Percentiles rank a stretch among this genome's conserved stretches.
These are phyloP conservation scores for Anolis carolinensis DNA, from an alignment of 2,113 vertebrate species.

Conservation along the genomic window DNA sequence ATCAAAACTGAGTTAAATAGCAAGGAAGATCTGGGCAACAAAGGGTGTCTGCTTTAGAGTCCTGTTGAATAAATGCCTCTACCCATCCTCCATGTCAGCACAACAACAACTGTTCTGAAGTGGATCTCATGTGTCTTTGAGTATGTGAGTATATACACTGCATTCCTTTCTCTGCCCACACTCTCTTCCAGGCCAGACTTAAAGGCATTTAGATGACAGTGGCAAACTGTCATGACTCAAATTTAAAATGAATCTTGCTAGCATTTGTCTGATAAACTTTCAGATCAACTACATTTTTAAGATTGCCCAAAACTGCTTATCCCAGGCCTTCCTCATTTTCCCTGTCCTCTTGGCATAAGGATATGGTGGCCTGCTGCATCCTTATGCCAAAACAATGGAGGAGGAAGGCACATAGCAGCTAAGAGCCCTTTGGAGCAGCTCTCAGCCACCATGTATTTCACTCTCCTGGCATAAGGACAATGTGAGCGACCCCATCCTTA, in stretches of 20 bases:
- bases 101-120: neutral
- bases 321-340: too few relatives aligned
- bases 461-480: too few relatives aligned
- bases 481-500: too few relatives aligned
- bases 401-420: too few relatives aligned
- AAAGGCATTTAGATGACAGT: neutral
- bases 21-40: neutral
- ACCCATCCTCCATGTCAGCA: neutral
- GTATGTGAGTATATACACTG: too few relatives aligned
- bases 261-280: neutral
- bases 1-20: neutral
- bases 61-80: neutral
- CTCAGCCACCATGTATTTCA: too few relatives aligned
- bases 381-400: too few relatives aligned
- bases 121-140: neutral
- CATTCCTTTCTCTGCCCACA: conserved; percentile 7
- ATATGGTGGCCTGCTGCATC: too few relatives aligned
- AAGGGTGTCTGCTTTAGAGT: neutral
- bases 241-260: neutral
- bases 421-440: too few relatives aligned
- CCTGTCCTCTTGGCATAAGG: too few relatives aligned
- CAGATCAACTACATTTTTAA: neutral
- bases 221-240: neutral
- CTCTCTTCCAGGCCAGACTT: neutral
- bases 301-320: neutral